Base-by-base conservation (phyloP, 2,888 invertebrate species). In the Nesidiocoris tenuis region DNA sequence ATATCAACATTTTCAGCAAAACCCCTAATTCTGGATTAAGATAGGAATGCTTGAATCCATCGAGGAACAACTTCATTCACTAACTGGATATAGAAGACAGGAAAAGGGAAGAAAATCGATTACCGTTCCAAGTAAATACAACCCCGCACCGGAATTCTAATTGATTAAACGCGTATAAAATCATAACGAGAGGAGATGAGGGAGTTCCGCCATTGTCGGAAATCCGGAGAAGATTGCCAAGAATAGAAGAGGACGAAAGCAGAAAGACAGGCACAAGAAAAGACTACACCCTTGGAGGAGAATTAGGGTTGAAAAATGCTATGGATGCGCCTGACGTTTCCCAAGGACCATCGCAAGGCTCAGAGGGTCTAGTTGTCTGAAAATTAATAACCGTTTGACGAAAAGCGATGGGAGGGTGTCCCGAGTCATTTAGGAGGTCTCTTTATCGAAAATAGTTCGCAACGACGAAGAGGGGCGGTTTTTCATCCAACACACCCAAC, bases 111-210 rank as follows among this genome's bases (percentile, higher is more conserved):
- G 39, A 39, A 12, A 39, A 39, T 39, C 39, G 12, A 39, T 39
- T 7, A 39, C 3, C 3, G 12, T 39, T 12, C 5, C 39, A 12
- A 39, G 12, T 39, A 39, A 12, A 39, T 7, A 39, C 5, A 39
- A 12, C 39, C 12, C 39, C 3, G 39, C 39, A 7, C 12, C 12
- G 39, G 65, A 65, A 19, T 65, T 65, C 39, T 39, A 7, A 65
- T 65, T 25, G 65, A 65, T 65, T 65, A 39, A 65, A 12, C 18
- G 39, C n/a, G 39, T 65, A 65, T 18, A 65, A 65, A 65, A 64
- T 24, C 64, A 65, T 17, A 65, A 25, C 65, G 65, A 65, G 12
- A 39, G 39, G 12, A 39, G 39, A 7, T 39, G 39, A 12, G 18
- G 39, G 39, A 39, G 25, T 25, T 65, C 25, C 25, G 39, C 25